These are phyloP conservation scores for Lasioglossum baleicum DNA, from an alignment of 1,140 invertebrate genomes.

Conservation along the genomic window DNA sequence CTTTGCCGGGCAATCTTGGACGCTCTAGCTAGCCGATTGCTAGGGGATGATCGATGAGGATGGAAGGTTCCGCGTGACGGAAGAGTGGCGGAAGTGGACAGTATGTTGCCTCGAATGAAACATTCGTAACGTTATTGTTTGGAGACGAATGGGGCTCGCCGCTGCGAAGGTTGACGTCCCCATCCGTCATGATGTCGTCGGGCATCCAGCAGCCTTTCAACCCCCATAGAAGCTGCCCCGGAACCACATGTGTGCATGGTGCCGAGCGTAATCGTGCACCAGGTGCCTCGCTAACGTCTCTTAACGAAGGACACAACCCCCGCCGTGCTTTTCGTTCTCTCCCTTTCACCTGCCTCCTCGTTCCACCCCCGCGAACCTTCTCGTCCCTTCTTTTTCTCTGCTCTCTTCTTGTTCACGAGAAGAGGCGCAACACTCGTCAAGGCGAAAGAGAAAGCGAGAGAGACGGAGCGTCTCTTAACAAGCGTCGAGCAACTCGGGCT, in stretches of 20 bases:
- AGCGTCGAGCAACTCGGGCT: conserved; percentile 59
- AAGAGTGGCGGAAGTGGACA: conserved; percentile 49
- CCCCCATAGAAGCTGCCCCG: conserved; percentile 35
- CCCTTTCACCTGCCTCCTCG: conserved; percentile 29
- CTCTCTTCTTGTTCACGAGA: conserved; percentile 9
- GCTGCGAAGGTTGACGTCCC: conserved; percentile 54
- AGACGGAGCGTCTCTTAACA: conserved; percentile 61
- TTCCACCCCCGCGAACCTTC: neutral
- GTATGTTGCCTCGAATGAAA: conserved; percentile 32
- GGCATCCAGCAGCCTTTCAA: conserved; percentile 47
- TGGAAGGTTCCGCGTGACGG: conserved; percentile 28
- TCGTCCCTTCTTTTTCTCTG: neutral
- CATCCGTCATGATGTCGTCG: conserved; percentile 68
- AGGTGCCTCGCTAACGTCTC: conserved; percentile 72
- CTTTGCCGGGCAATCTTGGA: neutral
- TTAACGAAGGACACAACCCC: conserved; percentile 72
- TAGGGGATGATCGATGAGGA: conserved; percentile 54
- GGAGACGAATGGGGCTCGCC: neutral
- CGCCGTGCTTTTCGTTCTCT: conserved; percentile 31
- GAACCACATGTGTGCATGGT: conserved; percentile 63
- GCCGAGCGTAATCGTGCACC: conserved; percentile 72
- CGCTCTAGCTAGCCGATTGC: conserved; percentile 15
- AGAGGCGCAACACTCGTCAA: neutral
- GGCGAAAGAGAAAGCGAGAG: conserved; percentile 23
- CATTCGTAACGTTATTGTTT: conserved; percentile 52